Conservation (phyloP, 1,140 invertebrate genomes). For the Nilaparvata lugens region DNA sequence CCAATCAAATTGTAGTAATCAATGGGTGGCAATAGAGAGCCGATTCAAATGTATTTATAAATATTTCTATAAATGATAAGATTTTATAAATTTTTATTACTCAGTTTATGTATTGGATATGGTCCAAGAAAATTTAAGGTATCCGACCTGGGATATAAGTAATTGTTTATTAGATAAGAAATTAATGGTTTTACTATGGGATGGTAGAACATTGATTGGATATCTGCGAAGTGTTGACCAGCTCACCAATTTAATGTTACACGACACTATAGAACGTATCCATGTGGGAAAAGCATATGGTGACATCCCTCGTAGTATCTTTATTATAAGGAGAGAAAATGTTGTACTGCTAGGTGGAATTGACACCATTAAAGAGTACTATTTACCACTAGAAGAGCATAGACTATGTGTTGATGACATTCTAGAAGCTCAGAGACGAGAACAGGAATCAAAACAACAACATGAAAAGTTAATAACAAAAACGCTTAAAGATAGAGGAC, state of each 20-base stretch:
- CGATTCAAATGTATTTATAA: too few species aligned
- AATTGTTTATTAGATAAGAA: too few species aligned
- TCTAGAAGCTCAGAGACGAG: slow-evolving; percentile 82
- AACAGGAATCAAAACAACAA: slow-evolving; percentile 79
- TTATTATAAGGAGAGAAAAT: slow-evolving; percentile 96
- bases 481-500: slow-evolving; percentile 74
- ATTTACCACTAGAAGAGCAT: slow-evolving; percentile 67
- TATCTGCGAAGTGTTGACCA: slow-evolving; percentile 95
- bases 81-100: too few species aligned
- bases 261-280: slow-evolving; percentile 92
- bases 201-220: slow-evolving; percentile 95
- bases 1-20: too few species aligned
- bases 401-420: slow-evolving; percentile 91
- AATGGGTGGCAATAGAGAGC: too few species aligned
- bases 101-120: too few species aligned
- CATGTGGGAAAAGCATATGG: slow-evolving; percentile 95
- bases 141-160: too few species aligned
- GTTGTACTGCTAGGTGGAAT: slow-evolving; percentile 96
- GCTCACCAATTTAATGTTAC: slow-evolving; percentile 96
- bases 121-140: too few species aligned
- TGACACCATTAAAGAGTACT: slow-evolving; percentile 78
- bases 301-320: slow-evolving; percentile 93
- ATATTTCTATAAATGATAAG: too few species aligned
- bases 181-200: slow-evolving; percentile 88
- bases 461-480: slow-evolving; percentile 74